Base-by-base conservation (phyloP, 2,888 invertebrate species). In the Clanis bilineata region DNA sequence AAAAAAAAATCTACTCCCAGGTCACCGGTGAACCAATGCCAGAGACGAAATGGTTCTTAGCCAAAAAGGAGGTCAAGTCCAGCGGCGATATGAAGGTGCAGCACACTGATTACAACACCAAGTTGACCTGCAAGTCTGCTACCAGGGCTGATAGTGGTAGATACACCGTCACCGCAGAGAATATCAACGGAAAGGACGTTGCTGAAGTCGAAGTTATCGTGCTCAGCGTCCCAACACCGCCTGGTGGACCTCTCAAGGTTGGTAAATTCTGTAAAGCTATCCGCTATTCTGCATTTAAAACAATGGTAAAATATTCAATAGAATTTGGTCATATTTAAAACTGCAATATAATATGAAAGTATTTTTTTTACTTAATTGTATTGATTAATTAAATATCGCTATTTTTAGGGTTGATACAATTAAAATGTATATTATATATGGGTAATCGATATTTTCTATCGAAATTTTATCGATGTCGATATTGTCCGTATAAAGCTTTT, bases 121-220 rank as follows among this genome's bases (percentile, higher is more conserved):
- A 96, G 83, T 74, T 98, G 38, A 95, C 93, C 77, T 96, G 97
- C 61, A 94, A 95, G 61, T 95, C 95, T 68, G 96, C 97, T 0
- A 96, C 95, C 0, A 93, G 99, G 7, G 94, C 94, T 0, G 98
- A 99, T 83, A 96, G 98, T 54, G 99, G 98, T 12, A 93, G 96
- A 18, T 99, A 99, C 83, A 96, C 96, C 0, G 93, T 99, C 64
- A 96, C 96, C 0, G 98, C 99, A 12, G 97, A 97, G 85, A 99
- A 99, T 80, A 93, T 94, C 58, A 98, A 97, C 71, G 99, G 99
- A n/a, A 96, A 96, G 75, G 99, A 99, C 80, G 95, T 95, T 25
- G 98, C 98, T 18, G 96, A 97, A 60, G 98, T 99, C 0, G 97
- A 97, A 74, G 98, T 99, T 0, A 96, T 94, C 6, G 96, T 98